Conservation (phyloP, 2,888 invertebrate species). For the Anoplius nigerrimus region DNA sequence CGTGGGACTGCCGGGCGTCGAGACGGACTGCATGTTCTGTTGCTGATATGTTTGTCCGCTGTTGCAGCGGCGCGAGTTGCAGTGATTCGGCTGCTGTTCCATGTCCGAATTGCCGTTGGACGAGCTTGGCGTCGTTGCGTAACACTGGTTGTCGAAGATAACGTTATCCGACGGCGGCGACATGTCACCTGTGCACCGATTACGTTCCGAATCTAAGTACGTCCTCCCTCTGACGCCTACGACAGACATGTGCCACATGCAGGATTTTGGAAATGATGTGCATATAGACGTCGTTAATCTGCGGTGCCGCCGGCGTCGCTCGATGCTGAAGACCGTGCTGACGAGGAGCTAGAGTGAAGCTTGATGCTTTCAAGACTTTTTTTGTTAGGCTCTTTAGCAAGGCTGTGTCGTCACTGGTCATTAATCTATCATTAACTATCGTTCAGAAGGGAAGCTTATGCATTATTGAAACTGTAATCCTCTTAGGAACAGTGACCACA, state of each 20-base stretch:
- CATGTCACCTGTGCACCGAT: conserved; percentile 77
- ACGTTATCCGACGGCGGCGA: conserved; percentile 96
- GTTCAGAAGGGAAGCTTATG: too few species aligned
- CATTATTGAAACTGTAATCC: too few species aligned
- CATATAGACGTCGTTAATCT: background rate
- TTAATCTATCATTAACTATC: too few species aligned
- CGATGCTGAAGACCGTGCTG: too few species aligned
- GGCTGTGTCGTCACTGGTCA: too few species aligned
- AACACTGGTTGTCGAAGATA: conserved; percentile 96
- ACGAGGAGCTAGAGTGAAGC: too few species aligned
- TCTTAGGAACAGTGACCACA: too few species aligned
- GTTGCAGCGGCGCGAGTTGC: conserved; percentile 73
- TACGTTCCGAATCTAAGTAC: conserved; percentile 82
- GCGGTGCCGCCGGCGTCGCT: too few species aligned
- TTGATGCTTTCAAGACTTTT: too few species aligned
- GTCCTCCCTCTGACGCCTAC: conserved; percentile 73
- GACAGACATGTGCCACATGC: conserved; percentile 72
- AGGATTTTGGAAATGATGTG: conserved; percentile 54
- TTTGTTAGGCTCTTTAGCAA: too few species aligned
- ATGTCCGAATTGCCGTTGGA: conserved; percentile 95
- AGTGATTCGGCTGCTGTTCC: conserved; percentile 81
- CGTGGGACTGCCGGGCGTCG: conserved; percentile 89
- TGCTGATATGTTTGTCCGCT: conserved; percentile 76
- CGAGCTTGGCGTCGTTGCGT: conserved; percentile 95
- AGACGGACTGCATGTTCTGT: conserved; percentile 59